A percentile compares a stretch with the other conserved stretches of the same genome.
phyloP scores from a whole-genome alignment of 2,797 vertebrate species.

The Anguilla obscura region DNA sequence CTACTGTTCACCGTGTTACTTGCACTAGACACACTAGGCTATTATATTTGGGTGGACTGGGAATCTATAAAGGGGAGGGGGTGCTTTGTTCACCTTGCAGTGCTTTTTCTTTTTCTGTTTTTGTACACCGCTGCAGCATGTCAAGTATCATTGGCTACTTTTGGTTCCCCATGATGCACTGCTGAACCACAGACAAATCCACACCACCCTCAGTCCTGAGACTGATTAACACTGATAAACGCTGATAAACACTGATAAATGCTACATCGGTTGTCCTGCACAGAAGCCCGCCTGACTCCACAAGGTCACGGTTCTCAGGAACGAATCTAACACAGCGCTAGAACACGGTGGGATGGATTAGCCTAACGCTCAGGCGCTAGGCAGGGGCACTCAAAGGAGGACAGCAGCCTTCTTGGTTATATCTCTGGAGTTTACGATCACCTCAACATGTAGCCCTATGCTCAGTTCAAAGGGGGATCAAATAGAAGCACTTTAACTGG shows the following conservation, averaged over 20 bases:
- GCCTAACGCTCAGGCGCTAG: neutral
- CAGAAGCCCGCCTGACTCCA: neutral
- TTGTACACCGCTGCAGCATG: neutral
- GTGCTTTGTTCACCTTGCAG: neutral
- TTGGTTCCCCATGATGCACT: neutral
- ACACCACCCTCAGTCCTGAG: neutral
- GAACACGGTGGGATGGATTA: neutral
- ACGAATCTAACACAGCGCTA: neutral
- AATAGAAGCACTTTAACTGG: neutral
- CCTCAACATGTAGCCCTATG: slow-evolving; percentile 12
- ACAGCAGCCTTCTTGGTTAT: neutral
- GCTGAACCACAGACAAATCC: neutral
- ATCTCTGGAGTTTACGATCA: slow-evolving; percentile 19
- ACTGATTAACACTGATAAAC: neutral
- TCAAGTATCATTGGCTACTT: neutral
- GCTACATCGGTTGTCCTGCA: neutral
- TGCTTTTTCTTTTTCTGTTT: neutral
- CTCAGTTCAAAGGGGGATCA: slow-evolving; percentile 21
- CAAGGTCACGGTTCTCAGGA: neutral
- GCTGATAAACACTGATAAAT: neutral
- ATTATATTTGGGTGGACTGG: slow-evolving; percentile 19
- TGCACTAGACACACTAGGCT: neutral
- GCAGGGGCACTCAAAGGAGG: neutral
- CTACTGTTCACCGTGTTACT: neutral
- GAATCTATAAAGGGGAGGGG: neutral